A percentile compares a stretch with the other conserved stretches of the same genome.
phyloP scores from a whole-genome alignment of 2,113 vertebrate genomes.

The Gulo gulo region DNA sequence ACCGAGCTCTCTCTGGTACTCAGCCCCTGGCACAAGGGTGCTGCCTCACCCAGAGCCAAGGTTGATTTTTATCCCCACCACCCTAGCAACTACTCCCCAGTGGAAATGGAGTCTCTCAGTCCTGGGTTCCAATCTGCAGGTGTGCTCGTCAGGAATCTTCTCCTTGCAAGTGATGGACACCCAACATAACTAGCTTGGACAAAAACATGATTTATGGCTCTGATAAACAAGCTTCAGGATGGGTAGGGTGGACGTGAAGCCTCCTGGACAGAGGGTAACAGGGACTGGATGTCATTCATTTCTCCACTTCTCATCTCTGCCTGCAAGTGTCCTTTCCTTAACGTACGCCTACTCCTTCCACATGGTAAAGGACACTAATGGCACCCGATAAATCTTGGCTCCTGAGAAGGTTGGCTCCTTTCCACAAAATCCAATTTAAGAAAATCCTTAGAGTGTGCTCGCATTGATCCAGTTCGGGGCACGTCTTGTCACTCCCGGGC shows the following conservation, averaged over 20 bases:
- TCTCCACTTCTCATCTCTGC: not conserved
- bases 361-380: not conserved
- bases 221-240: not conserved
- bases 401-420: not conserved
- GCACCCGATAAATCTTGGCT: not conserved
- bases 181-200: not conserved
- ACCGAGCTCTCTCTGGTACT: not conserved
- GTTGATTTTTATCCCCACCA: not conserved
- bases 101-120: not conserved
- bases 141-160: not conserved
- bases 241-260: not conserved
- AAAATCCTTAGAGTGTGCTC: not conserved
- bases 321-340: not conserved
- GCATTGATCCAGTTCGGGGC: not conserved
- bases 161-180: not conserved
- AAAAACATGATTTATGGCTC: not conserved
- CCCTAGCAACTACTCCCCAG: not conserved
- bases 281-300: not conserved
- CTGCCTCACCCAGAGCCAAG: not conserved
- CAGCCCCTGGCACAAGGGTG: not conserved
- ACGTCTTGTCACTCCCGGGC: not conserved
- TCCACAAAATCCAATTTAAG: constrained; percentile 8
- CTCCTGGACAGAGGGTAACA: not conserved
- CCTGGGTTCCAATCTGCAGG: not conserved
- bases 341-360: not conserved